A percentile compares a stretch with the other conserved stretches of the same genome.
Evolutionary conservation across 2,888 invertebrate species (phyloP).

Genomic region (Hanleya hanleyi): DNA sequence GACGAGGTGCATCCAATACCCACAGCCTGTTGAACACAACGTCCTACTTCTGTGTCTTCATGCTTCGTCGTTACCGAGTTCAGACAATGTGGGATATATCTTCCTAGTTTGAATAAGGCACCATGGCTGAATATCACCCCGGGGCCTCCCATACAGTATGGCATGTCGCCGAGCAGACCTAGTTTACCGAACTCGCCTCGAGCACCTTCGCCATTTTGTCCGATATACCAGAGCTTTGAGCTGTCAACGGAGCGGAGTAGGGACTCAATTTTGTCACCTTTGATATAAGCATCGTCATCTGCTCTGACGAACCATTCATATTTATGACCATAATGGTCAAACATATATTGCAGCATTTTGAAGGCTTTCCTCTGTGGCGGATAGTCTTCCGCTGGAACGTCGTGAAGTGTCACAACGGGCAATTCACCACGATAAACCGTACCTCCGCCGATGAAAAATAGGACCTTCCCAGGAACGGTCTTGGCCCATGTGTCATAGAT

Average conservation of each 20-base stretch:
- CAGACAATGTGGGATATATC: slow-evolving; percentile 91
- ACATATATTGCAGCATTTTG: slow-evolving; percentile 91
- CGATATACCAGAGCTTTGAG: slow-evolving; percentile 87
- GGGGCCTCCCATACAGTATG: slow-evolving; percentile 99
- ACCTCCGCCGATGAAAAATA: slow-evolving; percentile 83
- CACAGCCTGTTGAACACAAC: slow-evolving; percentile 93
- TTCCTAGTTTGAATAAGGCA: slow-evolving; percentile 84
- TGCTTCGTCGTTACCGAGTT: slow-evolving; percentile 93
- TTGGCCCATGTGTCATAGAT: slow-evolving; percentile 95
- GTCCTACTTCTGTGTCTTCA: slow-evolving; percentile 97
- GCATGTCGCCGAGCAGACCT: slow-evolving; percentile 82
- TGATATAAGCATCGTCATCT: slow-evolving; percentile 96
- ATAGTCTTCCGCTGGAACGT: slow-evolving; percentile 95
- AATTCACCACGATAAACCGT: slow-evolving; percentile 82
- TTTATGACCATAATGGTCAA: slow-evolving; percentile 86
- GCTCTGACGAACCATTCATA: slow-evolving; percentile 98
- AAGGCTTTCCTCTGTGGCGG: slow-evolving; percentile 99
- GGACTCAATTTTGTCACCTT: slow-evolving; percentile 85
- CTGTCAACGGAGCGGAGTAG: slow-evolving; percentile 91
- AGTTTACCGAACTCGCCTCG: slow-evolving; percentile 87
- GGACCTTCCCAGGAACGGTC: slow-evolving; percentile 88
- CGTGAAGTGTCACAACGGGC: slow-evolving; percentile 79
- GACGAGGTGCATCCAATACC: slow-evolving; percentile 89
- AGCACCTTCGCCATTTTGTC: slow-evolving; percentile 75
- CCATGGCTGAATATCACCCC: slow-evolving; percentile 92